Conservation (phyloP, 2,113 vertebrate genomes). For the Oreotrochilus melanogaster region DNA sequence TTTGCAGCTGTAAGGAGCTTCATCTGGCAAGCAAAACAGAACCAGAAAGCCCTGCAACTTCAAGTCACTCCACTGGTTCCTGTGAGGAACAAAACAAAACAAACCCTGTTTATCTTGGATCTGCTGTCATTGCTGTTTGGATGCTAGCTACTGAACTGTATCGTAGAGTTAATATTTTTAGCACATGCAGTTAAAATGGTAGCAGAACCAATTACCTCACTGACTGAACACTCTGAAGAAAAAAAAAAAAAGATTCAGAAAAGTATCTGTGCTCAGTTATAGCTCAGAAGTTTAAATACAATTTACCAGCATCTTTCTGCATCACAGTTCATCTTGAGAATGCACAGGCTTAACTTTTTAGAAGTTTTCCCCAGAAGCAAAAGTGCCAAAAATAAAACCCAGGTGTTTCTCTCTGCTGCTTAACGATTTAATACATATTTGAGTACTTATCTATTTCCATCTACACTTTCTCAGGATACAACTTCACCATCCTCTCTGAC, state of each 20-base stretch:
- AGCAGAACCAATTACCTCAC: not conserved
- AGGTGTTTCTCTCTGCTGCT: not conserved
- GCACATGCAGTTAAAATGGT: not conserved
- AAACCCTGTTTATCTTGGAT: not conserved
- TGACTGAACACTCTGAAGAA: not conserved
- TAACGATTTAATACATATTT: slow-evolving; percentile 17
- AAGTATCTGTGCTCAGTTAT: not conserved
- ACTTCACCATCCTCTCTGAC: not conserved
- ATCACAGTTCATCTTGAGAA: not conserved
- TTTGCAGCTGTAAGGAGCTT: not conserved
- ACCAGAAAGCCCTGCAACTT: not conserved
- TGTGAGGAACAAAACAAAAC: not conserved
- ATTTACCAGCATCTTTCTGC: not conserved
- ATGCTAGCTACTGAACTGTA: not conserved
- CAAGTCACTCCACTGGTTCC: not conserved
- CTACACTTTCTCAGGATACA: not conserved
- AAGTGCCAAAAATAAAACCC: not conserved
- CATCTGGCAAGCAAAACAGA: not conserved
- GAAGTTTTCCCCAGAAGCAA: not conserved
- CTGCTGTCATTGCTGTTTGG: not conserved
- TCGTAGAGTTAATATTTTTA: not conserved
- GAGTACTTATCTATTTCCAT: not conserved
- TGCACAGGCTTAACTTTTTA: not conserved
- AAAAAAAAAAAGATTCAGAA: not conserved
- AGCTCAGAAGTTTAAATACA: not conserved